phyloP scores from a whole-genome alignment of 2,797 vertebrate genomes.

The Crenuchus spilurus region DNA sequence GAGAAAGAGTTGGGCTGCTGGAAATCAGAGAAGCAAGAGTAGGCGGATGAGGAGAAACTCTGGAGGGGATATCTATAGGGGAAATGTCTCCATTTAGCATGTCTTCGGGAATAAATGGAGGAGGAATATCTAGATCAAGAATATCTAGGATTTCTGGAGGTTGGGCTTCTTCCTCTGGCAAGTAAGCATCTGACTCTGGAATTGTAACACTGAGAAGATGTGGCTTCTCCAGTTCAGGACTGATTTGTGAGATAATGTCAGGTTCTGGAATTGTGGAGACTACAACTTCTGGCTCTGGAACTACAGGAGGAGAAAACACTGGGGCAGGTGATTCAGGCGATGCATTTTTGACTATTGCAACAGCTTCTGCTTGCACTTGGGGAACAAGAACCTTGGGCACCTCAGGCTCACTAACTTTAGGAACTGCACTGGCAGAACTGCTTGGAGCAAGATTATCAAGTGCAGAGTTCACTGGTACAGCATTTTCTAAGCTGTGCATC shows the following conservation, averaged over 20 bases:
- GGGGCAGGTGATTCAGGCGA: slow-evolving; percentile 19
- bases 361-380: background rate
- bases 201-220: background rate
- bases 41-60: background rate
- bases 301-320: slow-evolving; percentile 38
- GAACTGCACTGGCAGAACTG: background rate
- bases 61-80: slow-evolving; percentile 34
- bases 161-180: slow-evolving; percentile 38
- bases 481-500: slow-evolving; percentile 5
- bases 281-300: slow-evolving; percentile 33
- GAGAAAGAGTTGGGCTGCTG: slow-evolving; percentile 36
- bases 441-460: background rate
- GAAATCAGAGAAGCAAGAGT: slow-evolving; percentile 3
- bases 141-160: slow-evolving; percentile 26
- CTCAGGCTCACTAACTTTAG: background rate
- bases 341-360: background rate
- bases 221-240: slow-evolving; percentile 36
- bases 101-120: slow-evolving; percentile 51
- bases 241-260: slow-evolving; percentile 36
- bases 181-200: slow-evolving; percentile 38
- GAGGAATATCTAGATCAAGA: slow-evolving; percentile 39
- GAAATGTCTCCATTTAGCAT: slow-evolving; percentile 11
- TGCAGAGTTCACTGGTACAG: background rate
- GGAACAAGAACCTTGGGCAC: background rate
- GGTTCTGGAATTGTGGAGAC: slow-evolving; percentile 19